Evolutionary conservation across 2,797 vertebrate species (phyloP).

Genomic region (Octomys mimax): DNA sequence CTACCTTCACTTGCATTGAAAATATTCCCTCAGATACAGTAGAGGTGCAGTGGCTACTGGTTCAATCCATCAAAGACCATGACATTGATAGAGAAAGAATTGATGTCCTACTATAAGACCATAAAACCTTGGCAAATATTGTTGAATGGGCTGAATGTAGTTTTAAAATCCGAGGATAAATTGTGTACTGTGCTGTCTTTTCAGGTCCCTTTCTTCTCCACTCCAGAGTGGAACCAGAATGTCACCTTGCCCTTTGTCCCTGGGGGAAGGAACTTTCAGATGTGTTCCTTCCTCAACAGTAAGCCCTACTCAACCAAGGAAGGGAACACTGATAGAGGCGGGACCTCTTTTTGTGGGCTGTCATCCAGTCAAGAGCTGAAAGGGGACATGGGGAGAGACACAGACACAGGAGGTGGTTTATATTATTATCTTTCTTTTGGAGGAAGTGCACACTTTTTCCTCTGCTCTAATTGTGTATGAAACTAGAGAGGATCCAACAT

Average conservation of each 20-base stretch:
- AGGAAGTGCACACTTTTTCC: background rate
- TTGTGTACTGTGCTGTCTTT: background rate
- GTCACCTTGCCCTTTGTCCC: background rate
- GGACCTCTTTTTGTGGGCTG: too few species aligned
- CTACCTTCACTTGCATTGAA: background rate
- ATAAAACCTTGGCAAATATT: background rate
- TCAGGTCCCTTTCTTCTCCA: background rate
- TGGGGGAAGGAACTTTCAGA: accelerated
- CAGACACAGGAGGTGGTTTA: background rate
- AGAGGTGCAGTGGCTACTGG: background rate
- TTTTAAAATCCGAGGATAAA: background rate
- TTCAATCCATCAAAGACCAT: background rate
- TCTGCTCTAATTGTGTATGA: background rate
- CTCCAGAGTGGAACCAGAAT: background rate
- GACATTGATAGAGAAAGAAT: background rate
- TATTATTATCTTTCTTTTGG: background rate
- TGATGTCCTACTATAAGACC: background rate
- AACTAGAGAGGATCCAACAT: background rate
- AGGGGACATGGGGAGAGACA: background rate
- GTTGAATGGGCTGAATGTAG: background rate
- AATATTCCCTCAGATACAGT: background rate
- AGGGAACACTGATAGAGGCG: background rate
- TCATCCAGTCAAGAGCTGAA: background rate
- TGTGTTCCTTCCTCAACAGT: background rate
- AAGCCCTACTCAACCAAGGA: background rate